Base-by-base conservation (phyloP, 2,113 vertebrate species). In the Corynorhinus townsendii region DNA sequence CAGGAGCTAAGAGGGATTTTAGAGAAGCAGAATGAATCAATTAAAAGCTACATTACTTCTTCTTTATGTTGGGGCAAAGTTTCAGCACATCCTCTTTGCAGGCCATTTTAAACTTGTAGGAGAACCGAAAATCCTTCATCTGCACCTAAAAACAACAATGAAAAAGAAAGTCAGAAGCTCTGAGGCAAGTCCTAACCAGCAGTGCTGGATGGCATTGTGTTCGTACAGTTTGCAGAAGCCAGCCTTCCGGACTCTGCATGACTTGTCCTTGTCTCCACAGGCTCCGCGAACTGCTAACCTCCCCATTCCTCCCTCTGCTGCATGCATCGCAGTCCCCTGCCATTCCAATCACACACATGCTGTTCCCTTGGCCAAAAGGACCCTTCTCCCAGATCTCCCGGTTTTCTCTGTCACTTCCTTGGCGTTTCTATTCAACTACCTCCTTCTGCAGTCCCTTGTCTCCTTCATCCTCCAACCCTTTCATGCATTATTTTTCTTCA, bases 71-170 rank as follows among this genome's bases (percentile, higher is more conserved):
- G 24, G 99, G 99, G 94, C 99, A 99, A 80, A 99, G 98, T 91
- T 99, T 99, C 91, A 99, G 98, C 73, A 99, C 99, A 26, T 99
- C 99, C 91, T 99, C 99, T 97, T 99, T 99, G 98, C 99, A 99
- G 71, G 99, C 99, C 99, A 99, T 99, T 98, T 99, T 99, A 95
- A 99, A 99, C 97, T 99, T 99, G 96, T 99, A 99, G 0, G 99
- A 99, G 97, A 99, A 99, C 2, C 99, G 98, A 94, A 99, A 99
- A 96, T 99, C 99, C 98, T 99, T 99, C 99, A 99, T 99, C 87
- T 99, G 99, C 77, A 99, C 98, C 99, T 99, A 96, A 90, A 96
- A 86, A 96, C 79, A 40, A 92, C n/a, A 3, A 91, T 93, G 47
- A 89, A 10, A 88, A 17, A 95, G 68, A 90, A 80, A 86, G 82